These are phyloP conservation scores for Tadarida brasiliensis DNA, from an alignment of 2,797 vertebrate genomes.

Conservation along the genomic window DNA sequence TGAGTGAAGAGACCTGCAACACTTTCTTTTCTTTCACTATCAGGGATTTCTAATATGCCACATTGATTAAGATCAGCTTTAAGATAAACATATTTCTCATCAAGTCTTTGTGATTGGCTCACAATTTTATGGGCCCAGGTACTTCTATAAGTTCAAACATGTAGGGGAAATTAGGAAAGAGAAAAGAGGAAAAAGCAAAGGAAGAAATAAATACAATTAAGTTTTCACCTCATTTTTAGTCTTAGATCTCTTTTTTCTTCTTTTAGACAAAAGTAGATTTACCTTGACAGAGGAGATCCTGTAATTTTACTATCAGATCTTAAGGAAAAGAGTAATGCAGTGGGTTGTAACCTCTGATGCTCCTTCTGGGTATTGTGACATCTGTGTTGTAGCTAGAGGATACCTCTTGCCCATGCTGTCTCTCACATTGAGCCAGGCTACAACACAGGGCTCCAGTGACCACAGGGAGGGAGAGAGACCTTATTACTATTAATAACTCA, in stretches of 20 bases:
- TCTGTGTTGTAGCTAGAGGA: constrained; percentile 57
- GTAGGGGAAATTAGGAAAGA: constrained; percentile 17
- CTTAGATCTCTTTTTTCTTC: constrained; percentile 31
- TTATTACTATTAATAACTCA: neutral
- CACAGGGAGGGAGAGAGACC: constrained; percentile 44
- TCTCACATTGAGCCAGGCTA: neutral
- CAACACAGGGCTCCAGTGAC: constrained; percentile 66
- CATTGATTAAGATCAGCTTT: constrained; percentile 1
- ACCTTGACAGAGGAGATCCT: constrained; percentile 69
- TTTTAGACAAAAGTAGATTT: constrained; percentile 71
- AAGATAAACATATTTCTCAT: constrained; percentile 51
- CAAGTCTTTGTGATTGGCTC: constrained; percentile 31
- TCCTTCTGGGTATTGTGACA: constrained; percentile 80
- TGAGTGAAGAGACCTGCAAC: neutral
- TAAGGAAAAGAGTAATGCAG: constrained; percentile 77
- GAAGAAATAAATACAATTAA: neutral
- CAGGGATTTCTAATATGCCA: neutral
- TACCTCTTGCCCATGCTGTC: constrained; percentile 52
- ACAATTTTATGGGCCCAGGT: neutral
- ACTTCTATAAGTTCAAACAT: neutral
- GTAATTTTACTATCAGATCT: constrained; percentile 82
- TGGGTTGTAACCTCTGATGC: constrained; percentile 44
- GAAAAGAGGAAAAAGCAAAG: constrained; percentile 41
- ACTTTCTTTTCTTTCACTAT: constrained; percentile 32
- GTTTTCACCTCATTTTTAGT: neutral